A percentile compares a stretch with the other conserved stretches of the same genome.
Evolutionary conservation across 30 jellyfish, hydroid and myxozoan genomes (phyloP).

Genomic region (Cassiopea andromeda): DNA sequence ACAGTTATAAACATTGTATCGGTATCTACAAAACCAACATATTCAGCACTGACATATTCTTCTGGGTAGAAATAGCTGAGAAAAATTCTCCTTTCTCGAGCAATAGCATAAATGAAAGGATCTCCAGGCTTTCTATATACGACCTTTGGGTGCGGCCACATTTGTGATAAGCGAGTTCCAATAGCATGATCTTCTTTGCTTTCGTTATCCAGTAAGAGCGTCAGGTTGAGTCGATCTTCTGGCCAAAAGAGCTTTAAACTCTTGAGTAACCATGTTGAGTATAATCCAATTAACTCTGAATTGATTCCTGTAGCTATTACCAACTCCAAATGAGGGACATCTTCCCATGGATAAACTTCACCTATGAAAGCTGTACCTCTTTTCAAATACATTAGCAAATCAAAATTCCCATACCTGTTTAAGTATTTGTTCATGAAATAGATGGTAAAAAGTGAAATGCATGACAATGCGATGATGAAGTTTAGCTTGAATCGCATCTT

Average conservation of each 20-base stretch:
- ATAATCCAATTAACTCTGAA: background rate
- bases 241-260: slow-evolving; percentile 43
- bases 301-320: background rate
- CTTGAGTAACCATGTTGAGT: background rate
- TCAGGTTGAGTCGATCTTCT: background rate
- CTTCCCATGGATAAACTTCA: background rate
- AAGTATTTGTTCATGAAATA: too few species aligned
- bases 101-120: background rate
- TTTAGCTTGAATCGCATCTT: too few species aligned
- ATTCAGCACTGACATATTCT: slow-evolving; percentile 39
- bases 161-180: slow-evolving; percentile 8
- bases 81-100: slow-evolving; percentile 32
- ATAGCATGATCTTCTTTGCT: slow-evolving; percentile 18
- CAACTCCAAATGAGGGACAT: background rate
- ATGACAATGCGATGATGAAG: too few species aligned
- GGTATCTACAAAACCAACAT: slow-evolving; percentile 64
- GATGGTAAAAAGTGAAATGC: too few species aligned
- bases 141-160: slow-evolving; percentile 33
- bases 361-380: too few species aligned
- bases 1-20: slow-evolving; percentile 41
- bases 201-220: slow-evolving; percentile 38
- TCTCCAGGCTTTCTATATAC: slow-evolving; percentile 28
- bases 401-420: too few species aligned
- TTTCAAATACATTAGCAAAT: too few species aligned
- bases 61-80: background rate